Evolutionary conservation across 2,797 vertebrate species (phyloP).

Genomic region (Erpetoichthys calabaricus): DNA sequence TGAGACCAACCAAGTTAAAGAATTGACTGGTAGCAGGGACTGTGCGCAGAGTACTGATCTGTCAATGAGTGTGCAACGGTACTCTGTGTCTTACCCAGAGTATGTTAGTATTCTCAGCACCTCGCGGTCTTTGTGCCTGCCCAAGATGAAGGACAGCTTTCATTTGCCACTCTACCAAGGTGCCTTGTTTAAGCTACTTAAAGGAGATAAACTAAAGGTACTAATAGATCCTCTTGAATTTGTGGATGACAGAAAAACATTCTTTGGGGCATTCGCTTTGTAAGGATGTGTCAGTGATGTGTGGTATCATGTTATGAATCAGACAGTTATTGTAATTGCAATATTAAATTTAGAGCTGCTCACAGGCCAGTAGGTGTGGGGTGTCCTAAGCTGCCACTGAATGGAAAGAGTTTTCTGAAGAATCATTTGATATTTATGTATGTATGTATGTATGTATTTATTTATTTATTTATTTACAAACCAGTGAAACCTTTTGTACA

Average conservation of each 20-base stretch:
- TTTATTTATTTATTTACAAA: too few species aligned
- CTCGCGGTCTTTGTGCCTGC: background rate
- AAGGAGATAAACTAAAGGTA: background rate
- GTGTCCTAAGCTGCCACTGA: too few species aligned
- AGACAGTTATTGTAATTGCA: too few species aligned
- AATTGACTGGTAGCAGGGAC: background rate
- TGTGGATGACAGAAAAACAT: background rate
- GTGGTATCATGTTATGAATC: too few species aligned
- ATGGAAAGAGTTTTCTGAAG: too few species aligned
- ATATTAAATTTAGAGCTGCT: too few species aligned
- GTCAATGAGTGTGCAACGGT: background rate
- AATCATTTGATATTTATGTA: too few species aligned
- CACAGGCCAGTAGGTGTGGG: too few species aligned
- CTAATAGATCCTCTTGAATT: background rate
- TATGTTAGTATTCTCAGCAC: background rate
- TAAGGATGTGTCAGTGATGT: too few species aligned
- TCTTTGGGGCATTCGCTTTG: background rate
- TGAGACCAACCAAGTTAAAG: background rate
- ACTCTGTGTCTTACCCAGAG: background rate
- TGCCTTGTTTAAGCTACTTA: background rate
- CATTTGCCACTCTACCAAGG: conserved; percentile 1
- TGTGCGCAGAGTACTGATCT: background rate
- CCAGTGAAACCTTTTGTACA: too few species aligned
- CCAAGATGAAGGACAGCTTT: background rate
- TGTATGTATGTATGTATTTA: too few species aligned